These are phyloP conservation scores for Drosophila tsacasi DNA, from an alignment of 1,140 invertebrate species.

Conservation along the genomic window DNA sequence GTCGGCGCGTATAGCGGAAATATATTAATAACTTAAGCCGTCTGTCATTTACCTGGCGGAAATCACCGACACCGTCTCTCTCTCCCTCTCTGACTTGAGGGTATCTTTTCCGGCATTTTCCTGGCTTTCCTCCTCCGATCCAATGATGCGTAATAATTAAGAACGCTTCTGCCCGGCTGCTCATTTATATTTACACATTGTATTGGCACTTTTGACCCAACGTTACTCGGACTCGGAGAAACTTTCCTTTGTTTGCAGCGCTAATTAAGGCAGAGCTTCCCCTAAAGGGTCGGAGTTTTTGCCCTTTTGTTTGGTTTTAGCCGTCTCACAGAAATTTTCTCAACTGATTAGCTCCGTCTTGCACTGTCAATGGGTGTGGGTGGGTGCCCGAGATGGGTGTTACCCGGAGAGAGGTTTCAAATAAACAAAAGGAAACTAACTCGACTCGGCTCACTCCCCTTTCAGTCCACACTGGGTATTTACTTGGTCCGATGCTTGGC, in stretches of 20 bases:
- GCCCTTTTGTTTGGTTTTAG: slow-evolving; percentile 60
- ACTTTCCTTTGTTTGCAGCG: slow-evolving; percentile 64
- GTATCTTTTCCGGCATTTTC: slow-evolving; percentile 31
- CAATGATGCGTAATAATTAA: slow-evolving; percentile 70
- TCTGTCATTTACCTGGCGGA: slow-evolving; percentile 55
- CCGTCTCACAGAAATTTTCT: slow-evolving; percentile 67
- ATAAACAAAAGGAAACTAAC: slow-evolving; percentile 38
- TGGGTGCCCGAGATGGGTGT: neutral
- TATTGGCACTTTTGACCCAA: slow-evolving; percentile 74
- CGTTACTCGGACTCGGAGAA: slow-evolving; percentile 40
- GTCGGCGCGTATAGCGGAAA: slow-evolving; percentile 30
- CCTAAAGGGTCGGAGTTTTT: slow-evolving; percentile 61
- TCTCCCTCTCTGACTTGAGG: neutral
- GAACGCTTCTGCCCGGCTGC: slow-evolving; percentile 26
- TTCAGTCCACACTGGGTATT: slow-evolving; percentile 37
- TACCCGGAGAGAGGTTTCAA: slow-evolving; percentile 12
- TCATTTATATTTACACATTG: slow-evolving; percentile 77
- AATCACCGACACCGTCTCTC: slow-evolving; percentile 29
- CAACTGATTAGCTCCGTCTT: slow-evolving; percentile 74
- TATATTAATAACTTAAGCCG: slow-evolving; percentile 67
- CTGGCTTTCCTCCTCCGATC: slow-evolving; percentile 1
- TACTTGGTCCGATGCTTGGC: slow-evolving; percentile 65
- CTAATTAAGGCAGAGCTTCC: slow-evolving; percentile 66
- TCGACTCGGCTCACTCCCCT: neutral
- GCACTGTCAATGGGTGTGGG: slow-evolving; percentile 65